These are phyloP conservation scores for Drosophila malerkotliana DNA, from an alignment of 1,140 invertebrate species.

Conservation along the genomic window DNA sequence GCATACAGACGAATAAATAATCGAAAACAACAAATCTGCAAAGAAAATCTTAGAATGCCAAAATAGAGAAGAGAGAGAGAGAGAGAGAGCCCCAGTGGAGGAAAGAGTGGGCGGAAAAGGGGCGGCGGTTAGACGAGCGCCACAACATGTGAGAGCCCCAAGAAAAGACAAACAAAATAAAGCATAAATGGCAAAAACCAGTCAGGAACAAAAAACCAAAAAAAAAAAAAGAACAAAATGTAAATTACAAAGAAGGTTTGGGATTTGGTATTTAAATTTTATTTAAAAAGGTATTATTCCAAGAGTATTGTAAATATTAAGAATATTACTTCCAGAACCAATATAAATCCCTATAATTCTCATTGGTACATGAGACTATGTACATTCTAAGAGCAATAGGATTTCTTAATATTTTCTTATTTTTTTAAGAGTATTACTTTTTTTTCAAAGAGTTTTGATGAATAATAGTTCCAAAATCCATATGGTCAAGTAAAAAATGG, in stretches of 20 bases:
- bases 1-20: slow-evolving; percentile 36
- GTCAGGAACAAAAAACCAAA: slow-evolving; percentile 3
- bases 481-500: too few species aligned
- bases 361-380: too few species aligned
- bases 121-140: slow-evolving; percentile 6
- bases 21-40: slow-evolving; percentile 44
- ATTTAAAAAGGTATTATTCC: too few species aligned
- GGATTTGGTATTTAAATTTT: too few species aligned
- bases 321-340: too few species aligned
- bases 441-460: background rate
- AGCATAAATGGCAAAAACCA: slow-evolving; percentile 39
- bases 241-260: slow-evolving; percentile 8
- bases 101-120: slow-evolving; percentile 9
- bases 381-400: background rate
- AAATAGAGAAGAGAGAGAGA: slow-evolving; percentile 30
- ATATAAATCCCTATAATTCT: too few species aligned
- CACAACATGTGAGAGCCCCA: slow-evolving; percentile 6
- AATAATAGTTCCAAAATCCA: background rate
- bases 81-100: background rate
- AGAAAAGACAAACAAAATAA: slow-evolving; percentile 21
- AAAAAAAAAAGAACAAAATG: slow-evolving; percentile 2
- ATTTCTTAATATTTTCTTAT: background rate
- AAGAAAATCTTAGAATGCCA: slow-evolving; percentile 44
- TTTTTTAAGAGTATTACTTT: slow-evolving; percentile 5
- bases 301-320: too few species aligned